Evolutionary conservation across 1,140 invertebrate genomes (phyloP), one percentile per base, ranked within the genome.

Genomic region (Conus betulinus): DNA sequence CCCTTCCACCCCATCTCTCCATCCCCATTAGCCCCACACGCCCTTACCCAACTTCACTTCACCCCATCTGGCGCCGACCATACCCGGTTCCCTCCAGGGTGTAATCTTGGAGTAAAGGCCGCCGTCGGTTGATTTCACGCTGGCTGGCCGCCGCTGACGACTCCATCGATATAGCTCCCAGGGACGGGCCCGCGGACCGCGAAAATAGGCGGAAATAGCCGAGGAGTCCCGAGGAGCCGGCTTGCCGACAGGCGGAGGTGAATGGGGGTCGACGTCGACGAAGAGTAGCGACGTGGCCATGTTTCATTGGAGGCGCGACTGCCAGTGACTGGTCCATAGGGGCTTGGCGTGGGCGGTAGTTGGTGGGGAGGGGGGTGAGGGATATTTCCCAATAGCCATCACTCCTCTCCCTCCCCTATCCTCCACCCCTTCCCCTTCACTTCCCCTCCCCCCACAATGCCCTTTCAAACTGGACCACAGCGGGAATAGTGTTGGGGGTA

Each of bases 201-300:
- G 67, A 85, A 85, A 85, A 85, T 85, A 52, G 84, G 67, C 63
- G 63, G 67, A 85, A 85, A 85, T 85, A 74, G 51, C 84, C 63
- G 67, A 85, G 84, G 63, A 51, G 71, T 51, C 60, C 84, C 84
- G 84, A 76, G 63, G 84, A 51, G 57, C 8, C 8, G 57, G 57
- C 57, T 8, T 60, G 57, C 57, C 57, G 57, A 60, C 57, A 60
- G 57, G 57, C 39, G 57, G 8, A 8, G 57, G 57, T 15, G 8
- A 60, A 8, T 60, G 57, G 8, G 57, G 57, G 8, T 8, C 57
- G 57, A 11, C 57, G 39, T 39, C 39, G 39, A 60, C 57, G 57
- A 60, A 60, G 57, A 60, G 57, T 60, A 4, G 17, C 53, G 17
- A 76, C 63, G 39, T 39, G n/a, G 8, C 27, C 63, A 74, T 51